Conservation (phyloP, 2,888 invertebrate genomes). For the Hipparchia sbordonii region DNA sequence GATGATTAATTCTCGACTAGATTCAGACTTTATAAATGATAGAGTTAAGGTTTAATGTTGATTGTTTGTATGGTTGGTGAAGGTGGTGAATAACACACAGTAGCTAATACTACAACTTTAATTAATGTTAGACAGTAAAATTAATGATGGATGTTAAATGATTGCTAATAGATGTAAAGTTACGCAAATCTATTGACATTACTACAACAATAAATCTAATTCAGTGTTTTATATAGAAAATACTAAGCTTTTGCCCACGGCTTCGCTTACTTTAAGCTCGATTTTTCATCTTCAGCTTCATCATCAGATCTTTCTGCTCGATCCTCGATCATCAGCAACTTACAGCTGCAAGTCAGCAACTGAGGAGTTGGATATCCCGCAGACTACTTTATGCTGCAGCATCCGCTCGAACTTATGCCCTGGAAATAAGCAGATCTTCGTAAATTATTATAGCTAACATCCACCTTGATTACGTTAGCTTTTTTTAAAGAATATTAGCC, state of each 20-base stretch:
- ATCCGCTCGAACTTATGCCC: too few relatives aligned
- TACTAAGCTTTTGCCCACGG: background rate
- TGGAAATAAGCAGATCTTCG: too few relatives aligned
- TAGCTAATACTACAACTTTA: background rate
- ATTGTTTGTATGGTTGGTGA: constrained; percentile 4
- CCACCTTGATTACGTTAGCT: too few relatives aligned
- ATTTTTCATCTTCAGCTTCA: too few relatives aligned
- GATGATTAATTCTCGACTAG: constrained; percentile 25
- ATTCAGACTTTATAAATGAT: constrained; percentile 36
- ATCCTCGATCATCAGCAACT: too few relatives aligned
- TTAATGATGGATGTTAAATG: constrained; percentile 2
- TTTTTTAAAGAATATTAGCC: too few relatives aligned
- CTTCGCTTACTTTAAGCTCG: too few relatives aligned
- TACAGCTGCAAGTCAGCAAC: too few relatives aligned
- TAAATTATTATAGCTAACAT: too few relatives aligned
- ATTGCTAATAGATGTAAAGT: background rate
- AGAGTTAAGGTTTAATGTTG: constrained; percentile 33
- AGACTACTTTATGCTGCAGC: too few relatives aligned
- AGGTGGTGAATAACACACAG: constrained; percentile 19
- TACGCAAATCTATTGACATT: background rate
- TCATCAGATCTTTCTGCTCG: too few relatives aligned
- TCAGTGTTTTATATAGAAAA: background rate
- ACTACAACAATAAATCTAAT: background rate
- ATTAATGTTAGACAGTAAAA: background rate
- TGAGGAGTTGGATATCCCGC: too few relatives aligned